Evolutionary conservation across 1,140 invertebrate species (phyloP), one percentile per base, ranked within the genome.

Genomic region (Phortica variegata): DNA sequence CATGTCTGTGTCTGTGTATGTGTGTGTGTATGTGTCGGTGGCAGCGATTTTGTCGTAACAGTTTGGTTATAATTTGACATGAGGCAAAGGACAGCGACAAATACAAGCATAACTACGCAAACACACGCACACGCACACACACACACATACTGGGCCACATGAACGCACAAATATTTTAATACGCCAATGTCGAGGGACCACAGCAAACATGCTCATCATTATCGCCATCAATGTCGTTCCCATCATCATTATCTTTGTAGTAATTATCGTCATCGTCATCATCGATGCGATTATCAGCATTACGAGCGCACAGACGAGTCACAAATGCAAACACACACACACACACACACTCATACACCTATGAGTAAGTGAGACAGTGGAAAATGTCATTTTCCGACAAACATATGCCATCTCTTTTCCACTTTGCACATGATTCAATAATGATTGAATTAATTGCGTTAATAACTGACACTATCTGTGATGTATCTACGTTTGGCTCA

Each of bases 381-480:
- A 59, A 53, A 62, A 66, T 51, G 62, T 66, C 47, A 45, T 60
- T 62, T 61, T 58, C 61, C 47, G 54, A 65, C 57, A n/a, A n/a
- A n/a, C n/a, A n/a, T n/a, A n/a, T 65, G 42, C 38, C 44, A 52
- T 47, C 56, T 54, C 46, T 60, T 56, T 68, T 66, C 61, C 65
- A 65, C 63, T 68, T 66, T 66, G 63, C 65, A 63, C 63, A 71
- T 73, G 69, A 73, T 73, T 66, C 69, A 69, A 73, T 73, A 73
- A 73, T 73, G 70, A 73, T 70, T 73, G 70, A 70, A 73, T 73
- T 73, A 73, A 73, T 73, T 73, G 70, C 69, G 70, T 73, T 73
- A 73, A 73, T 73, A 73, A 73, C 65, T 73, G 69, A 73, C 69
- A 73, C 69, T 73, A 68, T 54, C 58, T 49, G 44, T 49, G 41